phyloP scores from a whole-genome alignment of 2,888 invertebrate species.

The Platycnemis pennipes region DNA sequence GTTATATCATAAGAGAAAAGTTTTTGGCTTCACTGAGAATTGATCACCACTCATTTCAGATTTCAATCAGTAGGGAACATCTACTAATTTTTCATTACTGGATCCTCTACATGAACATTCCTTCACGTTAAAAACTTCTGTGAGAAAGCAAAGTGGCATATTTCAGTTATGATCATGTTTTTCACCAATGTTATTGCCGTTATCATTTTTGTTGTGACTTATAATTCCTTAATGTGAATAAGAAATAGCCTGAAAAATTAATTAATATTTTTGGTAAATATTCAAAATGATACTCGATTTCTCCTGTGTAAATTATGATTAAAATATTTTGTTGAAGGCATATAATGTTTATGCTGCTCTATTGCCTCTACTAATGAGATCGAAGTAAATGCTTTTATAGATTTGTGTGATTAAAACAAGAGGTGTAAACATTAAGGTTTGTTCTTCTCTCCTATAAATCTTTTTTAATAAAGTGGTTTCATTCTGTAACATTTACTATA shows the following conservation, averaged over 20 bases:
- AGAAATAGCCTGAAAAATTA: background rate
- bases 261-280: background rate
- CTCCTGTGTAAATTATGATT: background rate
- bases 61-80: background rate
- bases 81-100: constrained; percentile 72
- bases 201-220: background rate
- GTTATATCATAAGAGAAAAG: background rate
- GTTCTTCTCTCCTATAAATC: background rate
- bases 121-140: background rate
- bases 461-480: background rate
- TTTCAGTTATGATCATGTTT: constrained; percentile 15
- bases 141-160: constrained; percentile 64
- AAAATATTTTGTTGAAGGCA: background rate
- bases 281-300: background rate
- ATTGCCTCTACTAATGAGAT: background rate
- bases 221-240: background rate
- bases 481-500: background rate
- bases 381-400: background rate
- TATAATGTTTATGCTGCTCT: constrained; percentile 41
- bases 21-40: background rate
- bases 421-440: constrained; percentile 10
- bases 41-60: background rate
- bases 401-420: background rate
- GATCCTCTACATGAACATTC: constrained; percentile 53
- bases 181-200: background rate